Evolutionary conservation across 2,797 vertebrate species (phyloP).

Genomic region (Sebastes paucispinis): DNA sequence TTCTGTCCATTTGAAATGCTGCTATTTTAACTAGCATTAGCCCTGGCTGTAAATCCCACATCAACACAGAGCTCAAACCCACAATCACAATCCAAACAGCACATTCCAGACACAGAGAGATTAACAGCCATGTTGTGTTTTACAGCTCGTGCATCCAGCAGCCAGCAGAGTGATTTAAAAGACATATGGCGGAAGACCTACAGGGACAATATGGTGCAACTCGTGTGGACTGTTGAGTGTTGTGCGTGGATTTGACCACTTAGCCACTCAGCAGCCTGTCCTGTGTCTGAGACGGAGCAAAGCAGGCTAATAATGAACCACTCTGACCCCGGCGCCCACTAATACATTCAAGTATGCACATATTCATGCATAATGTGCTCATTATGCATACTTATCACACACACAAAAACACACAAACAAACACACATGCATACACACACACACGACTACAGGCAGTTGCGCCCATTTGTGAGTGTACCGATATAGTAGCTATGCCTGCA

Average conservation of each 20-base stretch:
- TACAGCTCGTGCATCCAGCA: background rate
- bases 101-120: constrained; percentile 15
- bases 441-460: background rate
- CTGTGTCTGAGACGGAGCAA: constrained; percentile 19
- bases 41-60: constrained; percentile 7
- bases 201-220: background rate
- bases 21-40: background rate
- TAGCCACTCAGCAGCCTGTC: background rate
- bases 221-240: background rate
- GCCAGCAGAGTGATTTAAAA: background rate
- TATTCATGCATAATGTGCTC: constrained; percentile 39
- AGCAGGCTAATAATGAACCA: constrained; percentile 52
- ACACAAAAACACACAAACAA: background rate
- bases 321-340: constrained; percentile 20
- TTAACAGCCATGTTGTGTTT: constrained; percentile 31
- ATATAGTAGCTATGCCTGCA: constrained; percentile 48
- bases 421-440: background rate
- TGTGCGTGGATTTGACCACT: constrained; percentile 28
- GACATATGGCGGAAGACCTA: constrained; percentile 12
- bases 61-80: background rate
- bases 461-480: constrained; percentile 34
- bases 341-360: constrained; percentile 39
- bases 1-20: too few relatives aligned
- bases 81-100: constrained; percentile 2
- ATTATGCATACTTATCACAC: constrained; percentile 31